Evolutionary conservation across 1,140 invertebrate genomes (phyloP).

Genomic region (Drosophila nebulosa): DNA sequence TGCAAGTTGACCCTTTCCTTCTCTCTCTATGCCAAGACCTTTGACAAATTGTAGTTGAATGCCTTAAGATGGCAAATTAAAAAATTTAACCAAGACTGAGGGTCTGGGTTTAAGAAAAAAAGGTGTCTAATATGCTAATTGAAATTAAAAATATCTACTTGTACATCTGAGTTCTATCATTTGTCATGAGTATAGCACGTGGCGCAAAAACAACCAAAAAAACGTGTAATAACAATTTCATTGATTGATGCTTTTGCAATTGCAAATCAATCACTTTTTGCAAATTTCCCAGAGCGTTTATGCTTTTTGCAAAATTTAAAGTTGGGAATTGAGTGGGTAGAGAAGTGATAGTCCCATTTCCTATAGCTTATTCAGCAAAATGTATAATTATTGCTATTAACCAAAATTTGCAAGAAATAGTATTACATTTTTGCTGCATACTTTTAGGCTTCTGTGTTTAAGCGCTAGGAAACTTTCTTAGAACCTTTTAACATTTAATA

Average conservation of each 20-base stretch:
- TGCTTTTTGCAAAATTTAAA: background rate
- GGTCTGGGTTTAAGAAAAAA: conserved; percentile 27
- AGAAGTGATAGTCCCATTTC: too few relatives aligned
- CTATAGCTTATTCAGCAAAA: too few relatives aligned
- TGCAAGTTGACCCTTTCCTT: conserved; percentile 21
- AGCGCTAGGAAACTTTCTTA: too few relatives aligned
- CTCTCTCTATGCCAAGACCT: conserved; percentile 1
- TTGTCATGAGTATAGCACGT: conserved; percentile 1
- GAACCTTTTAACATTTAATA: too few relatives aligned
- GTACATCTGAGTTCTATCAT: conserved; percentile 6
- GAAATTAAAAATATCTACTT: conserved; percentile 1
- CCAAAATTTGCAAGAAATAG: too few relatives aligned
- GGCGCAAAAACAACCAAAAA: background rate
- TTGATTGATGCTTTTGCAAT: conserved; percentile 5
- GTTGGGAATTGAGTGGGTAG: too few relatives aligned
- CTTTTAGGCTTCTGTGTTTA: too few relatives aligned
- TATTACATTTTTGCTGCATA: too few relatives aligned
- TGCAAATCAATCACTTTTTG: conserved; percentile 11
- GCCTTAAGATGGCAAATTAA: conserved; percentile 3
- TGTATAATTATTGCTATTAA: too few relatives aligned
- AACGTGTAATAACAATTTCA: background rate
- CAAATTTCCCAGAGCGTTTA: background rate
- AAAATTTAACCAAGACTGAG: conserved; percentile 8
- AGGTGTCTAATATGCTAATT: conserved; percentile 1
- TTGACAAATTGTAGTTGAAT: conserved; percentile 46